Percentiles rank a stretch among this genome's conserved stretches.
Evolutionary conservation across 2,113 vertebrate species (phyloP).

Genomic region (Harpagus bidentatus): DNA sequence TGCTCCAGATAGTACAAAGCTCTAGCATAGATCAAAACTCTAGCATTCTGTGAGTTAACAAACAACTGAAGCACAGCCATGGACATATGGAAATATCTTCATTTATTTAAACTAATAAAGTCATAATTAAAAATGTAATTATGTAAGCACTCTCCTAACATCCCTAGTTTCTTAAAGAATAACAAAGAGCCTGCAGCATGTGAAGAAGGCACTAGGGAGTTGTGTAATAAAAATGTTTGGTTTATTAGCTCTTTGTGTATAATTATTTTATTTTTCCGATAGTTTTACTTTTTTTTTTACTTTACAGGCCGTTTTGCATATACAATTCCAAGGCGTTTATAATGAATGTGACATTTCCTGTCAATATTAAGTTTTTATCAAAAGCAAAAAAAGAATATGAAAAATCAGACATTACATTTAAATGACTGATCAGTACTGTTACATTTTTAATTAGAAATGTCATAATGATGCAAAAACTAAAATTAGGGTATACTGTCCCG

Average conservation of each 20-base stretch:
- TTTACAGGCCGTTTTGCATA: background rate
- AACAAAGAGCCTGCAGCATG: background rate
- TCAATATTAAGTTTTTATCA: background rate
- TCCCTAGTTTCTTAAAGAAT: background rate
- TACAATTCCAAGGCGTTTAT: background rate
- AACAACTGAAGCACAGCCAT: background rate
- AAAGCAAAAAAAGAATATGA: background rate
- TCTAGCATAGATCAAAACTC: background rate
- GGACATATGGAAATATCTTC: background rate
- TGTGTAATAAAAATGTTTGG: background rate
- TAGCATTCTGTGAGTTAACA: background rate
- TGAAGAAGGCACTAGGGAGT: background rate
- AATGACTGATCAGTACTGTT: background rate
- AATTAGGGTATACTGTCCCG: background rate
- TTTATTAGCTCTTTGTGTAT: background rate
- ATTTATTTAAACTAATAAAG: slow-evolving; percentile 31
- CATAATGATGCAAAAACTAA: background rate
- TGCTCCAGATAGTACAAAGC: background rate
- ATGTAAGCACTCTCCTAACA: background rate
- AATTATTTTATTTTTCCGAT: background rate
- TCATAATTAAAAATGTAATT: slow-evolving; percentile 19
- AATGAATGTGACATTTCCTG: background rate
- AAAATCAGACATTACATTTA: background rate
- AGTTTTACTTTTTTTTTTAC: background rate
- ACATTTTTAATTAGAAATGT: background rate